phyloP scores from a whole-genome alignment of 2,797 vertebrate species.

The Prionace glauca region DNA sequence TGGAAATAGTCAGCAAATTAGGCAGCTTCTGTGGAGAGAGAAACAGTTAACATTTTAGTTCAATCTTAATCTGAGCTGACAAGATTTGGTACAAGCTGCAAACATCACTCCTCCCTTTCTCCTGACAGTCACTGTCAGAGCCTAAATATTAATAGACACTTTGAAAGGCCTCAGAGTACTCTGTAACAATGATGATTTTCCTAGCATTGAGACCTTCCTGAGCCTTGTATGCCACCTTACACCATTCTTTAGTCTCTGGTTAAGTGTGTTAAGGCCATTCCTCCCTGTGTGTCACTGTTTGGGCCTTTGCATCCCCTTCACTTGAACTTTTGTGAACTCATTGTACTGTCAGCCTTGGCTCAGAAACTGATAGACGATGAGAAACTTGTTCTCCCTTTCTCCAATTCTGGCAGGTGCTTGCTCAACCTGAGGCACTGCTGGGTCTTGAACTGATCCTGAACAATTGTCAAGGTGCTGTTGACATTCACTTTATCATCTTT shows the following conservation, averaged over 20 bases:
- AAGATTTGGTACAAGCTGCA: background rate
- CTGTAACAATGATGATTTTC: background rate
- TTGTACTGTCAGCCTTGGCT: background rate
- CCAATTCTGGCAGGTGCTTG: conserved; percentile 51
- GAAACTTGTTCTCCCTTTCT: conserved; percentile 80
- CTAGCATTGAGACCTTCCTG: background rate
- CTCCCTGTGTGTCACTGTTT: background rate
- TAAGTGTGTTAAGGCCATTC: background rate
- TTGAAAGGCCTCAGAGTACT: background rate
- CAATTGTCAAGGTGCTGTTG: conserved; percentile 50
- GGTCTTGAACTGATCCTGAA: conserved; percentile 40
- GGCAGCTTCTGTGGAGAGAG: background rate
- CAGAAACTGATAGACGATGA: conserved; percentile 77
- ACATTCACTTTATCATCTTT: conserved; percentile 69
- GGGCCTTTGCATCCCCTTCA: background rate
- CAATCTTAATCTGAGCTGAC: no score
- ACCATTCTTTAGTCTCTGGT: background rate
- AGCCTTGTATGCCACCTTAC: background rate
- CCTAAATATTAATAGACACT: background rate
- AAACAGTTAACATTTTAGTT: no score
- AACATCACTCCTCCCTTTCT: background rate
- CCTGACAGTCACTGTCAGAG: background rate
- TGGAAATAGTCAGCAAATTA: background rate
- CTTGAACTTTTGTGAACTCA: background rate
- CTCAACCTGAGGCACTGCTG: conserved; percentile 39